Conservation (phyloP, 2,888 invertebrate species). For the Polydrusus cervinus region DNA sequence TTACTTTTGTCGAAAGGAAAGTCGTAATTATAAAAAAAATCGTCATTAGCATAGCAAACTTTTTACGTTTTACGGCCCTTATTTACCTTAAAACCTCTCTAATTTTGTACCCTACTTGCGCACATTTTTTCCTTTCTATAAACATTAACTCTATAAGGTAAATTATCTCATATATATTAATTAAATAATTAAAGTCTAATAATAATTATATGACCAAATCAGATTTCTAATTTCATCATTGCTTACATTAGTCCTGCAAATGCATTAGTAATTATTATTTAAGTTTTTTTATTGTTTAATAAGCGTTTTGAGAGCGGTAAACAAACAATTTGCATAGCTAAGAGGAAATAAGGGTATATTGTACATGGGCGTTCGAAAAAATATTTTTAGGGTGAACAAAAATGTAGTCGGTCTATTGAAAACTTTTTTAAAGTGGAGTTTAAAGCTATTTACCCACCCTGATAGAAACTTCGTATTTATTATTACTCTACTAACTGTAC, state of each 20-base stretch:
- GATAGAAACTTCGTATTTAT: too few relatives aligned
- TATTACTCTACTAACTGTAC: too few relatives aligned
- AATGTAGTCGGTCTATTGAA: too few relatives aligned
- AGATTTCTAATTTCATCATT: constrained; percentile 64
- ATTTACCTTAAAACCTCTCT: constrained; percentile 6
- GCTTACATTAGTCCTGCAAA: constrained; percentile 51
- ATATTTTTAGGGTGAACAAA: too few relatives aligned
- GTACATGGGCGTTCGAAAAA: too few relatives aligned
- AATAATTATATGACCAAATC: constrained; percentile 60
- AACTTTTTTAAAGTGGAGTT: too few relatives aligned
- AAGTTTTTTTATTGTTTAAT: constrained; percentile 44
- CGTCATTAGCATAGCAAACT: too few relatives aligned
- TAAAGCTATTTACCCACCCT: too few relatives aligned
- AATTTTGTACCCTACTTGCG: constrained; percentile 41
- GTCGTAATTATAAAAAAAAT: too few relatives aligned
- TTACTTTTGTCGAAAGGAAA: too few relatives aligned
- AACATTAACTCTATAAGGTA: constrained; percentile 45
- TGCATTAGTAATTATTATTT: constrained; percentile 54
- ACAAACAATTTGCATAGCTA: constrained; percentile 8
- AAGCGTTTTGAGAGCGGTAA: constrained; percentile 17
- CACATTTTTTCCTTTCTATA: constrained; percentile 49
- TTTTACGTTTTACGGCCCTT: constrained; percentile 3
- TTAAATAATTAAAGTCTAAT: constrained; percentile 57
- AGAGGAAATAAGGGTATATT: background rate
- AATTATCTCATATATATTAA: constrained; percentile 54